Conservation (phyloP, 1,140 invertebrate species). For the Nymphalis io region DNA sequence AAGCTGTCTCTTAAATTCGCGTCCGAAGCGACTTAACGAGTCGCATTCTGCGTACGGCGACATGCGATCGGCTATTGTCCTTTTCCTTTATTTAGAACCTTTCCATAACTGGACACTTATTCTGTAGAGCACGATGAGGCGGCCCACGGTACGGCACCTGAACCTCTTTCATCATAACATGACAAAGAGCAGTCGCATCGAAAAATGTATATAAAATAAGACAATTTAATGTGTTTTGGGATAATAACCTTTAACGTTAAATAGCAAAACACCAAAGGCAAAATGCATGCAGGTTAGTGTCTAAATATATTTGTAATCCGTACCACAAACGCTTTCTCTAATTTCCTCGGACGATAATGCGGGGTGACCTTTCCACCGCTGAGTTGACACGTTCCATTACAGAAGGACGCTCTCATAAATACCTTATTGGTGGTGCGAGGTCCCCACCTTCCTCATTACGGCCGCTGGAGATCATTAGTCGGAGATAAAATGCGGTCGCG, state of each 20-base stretch:
- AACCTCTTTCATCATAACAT: conserved; percentile 16
- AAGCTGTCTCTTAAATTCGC: conserved; percentile 77
- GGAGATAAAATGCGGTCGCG: conserved; percentile 62
- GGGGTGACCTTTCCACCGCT: conserved; percentile 49
- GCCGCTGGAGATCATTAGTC: conserved; percentile 65
- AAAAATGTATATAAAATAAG: neutral
- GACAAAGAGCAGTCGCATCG: conserved; percentile 2
- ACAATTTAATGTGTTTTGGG: neutral
- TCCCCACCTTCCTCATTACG: conserved; percentile 62
- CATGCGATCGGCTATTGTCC: conserved; percentile 74
- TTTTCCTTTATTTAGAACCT: conserved; percentile 61
- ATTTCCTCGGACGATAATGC: conserved; percentile 55
- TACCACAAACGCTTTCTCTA: conserved; percentile 47
- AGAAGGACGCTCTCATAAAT: conserved; percentile 69
- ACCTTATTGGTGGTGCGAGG: conserved; percentile 67
- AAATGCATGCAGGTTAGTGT: conserved; percentile 27
- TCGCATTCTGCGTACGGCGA: conserved; percentile 72
- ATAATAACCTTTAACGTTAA: conserved; percentile 3
- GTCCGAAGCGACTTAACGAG: conserved; percentile 74
- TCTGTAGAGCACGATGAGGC: conserved; percentile 27
- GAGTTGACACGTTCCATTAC: conserved; percentile 66
- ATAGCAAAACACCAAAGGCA: neutral
- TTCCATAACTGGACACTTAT: conserved; percentile 53
- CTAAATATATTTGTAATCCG: conserved; percentile 37
- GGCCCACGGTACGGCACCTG: conserved; percentile 16